Evolutionary conservation across 2,113 vertebrate genomes (phyloP), one percentile per base, ranked within the genome.

Genomic region (Lipotes vexillifer): DNA sequence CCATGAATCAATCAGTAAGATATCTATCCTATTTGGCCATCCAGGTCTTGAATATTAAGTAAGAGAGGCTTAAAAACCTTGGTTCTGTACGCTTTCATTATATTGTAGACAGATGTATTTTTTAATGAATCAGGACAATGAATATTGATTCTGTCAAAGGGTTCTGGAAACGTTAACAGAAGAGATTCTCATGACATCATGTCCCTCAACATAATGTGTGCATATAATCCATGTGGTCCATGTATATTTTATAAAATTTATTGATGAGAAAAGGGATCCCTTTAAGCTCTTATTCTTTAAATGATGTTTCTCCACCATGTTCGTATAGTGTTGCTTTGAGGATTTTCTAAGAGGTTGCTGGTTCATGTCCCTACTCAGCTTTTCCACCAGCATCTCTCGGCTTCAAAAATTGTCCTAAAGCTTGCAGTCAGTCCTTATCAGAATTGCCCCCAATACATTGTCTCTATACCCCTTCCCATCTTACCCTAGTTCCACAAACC

Each of bases 141-240:
- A 96, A 90, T 98, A 98, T 94, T 61, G 46, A 94, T 97, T 98
- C 69, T 94, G 95, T 96, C 97, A 95, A 96, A 86, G 95, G 97
- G 81, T 98, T 96, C 89, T 98, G 95, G 97, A 97, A 97, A 97
- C 97, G 97, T 97, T 97, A 98, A 97, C 94, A 97, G 97, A 97
- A 97, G 93, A 97, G 57, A 96, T 23, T 88, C 90, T 93, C 31
- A 88, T 96, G 89, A 96, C 61, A 78, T 92, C 93, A 96, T 90
- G 93, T 83, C 71, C 65, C 38, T 81, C 90, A 83, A 85, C 46
- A 81, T 92, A 94, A 90, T 92, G 69, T 72, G 59, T 25, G 29
- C 80, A 59, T 66, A 85, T 69, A 87, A 92, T 90, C 95, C 93
- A 65, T 33, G 46, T 68, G 33, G 25, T 71, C 66, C 75, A 88